phyloP scores from a whole-genome alignment of 2,113 vertebrate genomes.

The Oophaga pumilio region DNA sequence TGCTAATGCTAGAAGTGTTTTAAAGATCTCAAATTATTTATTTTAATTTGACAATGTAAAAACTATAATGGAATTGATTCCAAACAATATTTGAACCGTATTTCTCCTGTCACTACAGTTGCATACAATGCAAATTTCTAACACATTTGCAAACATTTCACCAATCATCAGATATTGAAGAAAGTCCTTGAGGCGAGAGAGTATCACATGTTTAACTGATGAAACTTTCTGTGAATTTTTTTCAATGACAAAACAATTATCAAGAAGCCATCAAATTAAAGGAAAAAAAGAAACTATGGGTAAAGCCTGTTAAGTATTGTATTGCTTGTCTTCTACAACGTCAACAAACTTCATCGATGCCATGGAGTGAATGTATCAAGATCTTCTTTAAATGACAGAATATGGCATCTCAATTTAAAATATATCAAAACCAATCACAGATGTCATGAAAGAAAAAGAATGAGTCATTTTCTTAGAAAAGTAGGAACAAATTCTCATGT shows the following conservation, averaged over 20 bases:
- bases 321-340: background rate
- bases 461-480: conserved; percentile 9
- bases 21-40: no score
- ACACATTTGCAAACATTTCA: no score
- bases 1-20: no score
- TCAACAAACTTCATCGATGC: background rate
- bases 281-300: background rate
- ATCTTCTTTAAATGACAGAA: background rate
- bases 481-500: no score
- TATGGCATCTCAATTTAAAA: background rate
- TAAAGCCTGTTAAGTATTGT: background rate
- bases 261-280: background rate
- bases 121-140: no score
- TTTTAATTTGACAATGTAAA: no score
- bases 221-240: background rate
- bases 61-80: no score
- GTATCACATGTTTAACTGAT: no score
- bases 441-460: background rate
- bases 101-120: no score
- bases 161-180: no score
- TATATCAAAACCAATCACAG: background rate
- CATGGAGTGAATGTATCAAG: background rate
- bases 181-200: background rate
- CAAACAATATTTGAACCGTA: no score
- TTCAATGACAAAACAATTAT: background rate